Percentiles rank a stretch among this genome's conserved stretches.
phyloP scores from a whole-genome alignment of 1,140 invertebrate genomes.

The Drosophila sturtevanti region DNA sequence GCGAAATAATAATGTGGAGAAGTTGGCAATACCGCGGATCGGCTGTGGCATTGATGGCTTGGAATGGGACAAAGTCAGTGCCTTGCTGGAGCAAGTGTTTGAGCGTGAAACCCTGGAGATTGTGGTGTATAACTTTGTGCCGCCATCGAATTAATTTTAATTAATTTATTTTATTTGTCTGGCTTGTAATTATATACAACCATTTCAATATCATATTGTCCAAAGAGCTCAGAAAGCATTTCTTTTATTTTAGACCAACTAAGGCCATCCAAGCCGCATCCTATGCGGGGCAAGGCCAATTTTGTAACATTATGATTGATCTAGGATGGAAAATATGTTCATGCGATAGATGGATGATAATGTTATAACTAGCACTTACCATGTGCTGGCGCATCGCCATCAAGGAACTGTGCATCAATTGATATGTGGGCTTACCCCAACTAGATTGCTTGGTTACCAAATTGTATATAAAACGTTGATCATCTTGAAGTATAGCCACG shows the following conservation, averaged over 20 bases:
- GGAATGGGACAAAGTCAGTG: conserved; percentile 85
- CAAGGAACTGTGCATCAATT: conserved; percentile 80
- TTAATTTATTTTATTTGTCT: conserved; percentile 15
- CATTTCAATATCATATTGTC: conserved; percentile 81
- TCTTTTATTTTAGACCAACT: conserved; percentile 85
- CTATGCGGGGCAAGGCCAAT: conserved; percentile 86
- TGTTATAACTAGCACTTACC: conserved; percentile 27
- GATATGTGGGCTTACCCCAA: conserved; percentile 83
- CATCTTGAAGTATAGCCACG: conserved; percentile 83
- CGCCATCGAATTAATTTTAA: conserved; percentile 44
- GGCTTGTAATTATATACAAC: conserved; percentile 80
- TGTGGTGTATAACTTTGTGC: conserved; percentile 83
- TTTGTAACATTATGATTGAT: conserved; percentile 82
- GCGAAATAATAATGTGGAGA: conserved; percentile 81
- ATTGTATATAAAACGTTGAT: conserved; percentile 85
- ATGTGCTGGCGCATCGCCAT: conserved; percentile 82
- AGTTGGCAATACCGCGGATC: conserved; percentile 86
- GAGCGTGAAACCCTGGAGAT: conserved; percentile 83
- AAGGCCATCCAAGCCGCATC: conserved; percentile 86
- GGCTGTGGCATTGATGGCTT: conserved; percentile 87
- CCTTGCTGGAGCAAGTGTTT: conserved; percentile 84
- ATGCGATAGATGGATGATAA: neutral
- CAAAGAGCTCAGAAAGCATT: conserved; percentile 84
- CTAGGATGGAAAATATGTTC: conserved; percentile 9
- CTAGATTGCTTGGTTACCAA: conserved; percentile 83